Percentiles rank a stretch among this genome's conserved stretches.
These are phyloP conservation scores for Phthorimaea operculella DNA, from an alignment of 1,140 invertebrate genomes.

Conservation along the genomic window DNA sequence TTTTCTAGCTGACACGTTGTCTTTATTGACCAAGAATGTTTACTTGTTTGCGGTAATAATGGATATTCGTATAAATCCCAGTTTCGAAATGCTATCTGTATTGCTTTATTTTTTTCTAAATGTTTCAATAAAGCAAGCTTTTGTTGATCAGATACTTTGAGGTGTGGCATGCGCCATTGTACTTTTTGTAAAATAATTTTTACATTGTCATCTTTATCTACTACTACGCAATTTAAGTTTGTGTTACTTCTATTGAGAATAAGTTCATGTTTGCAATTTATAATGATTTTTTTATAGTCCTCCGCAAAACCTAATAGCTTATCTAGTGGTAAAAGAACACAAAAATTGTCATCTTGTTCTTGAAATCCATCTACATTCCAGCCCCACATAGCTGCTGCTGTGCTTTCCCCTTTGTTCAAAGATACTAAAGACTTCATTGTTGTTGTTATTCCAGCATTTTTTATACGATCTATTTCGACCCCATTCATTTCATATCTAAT, in stretches of 20 bases:
- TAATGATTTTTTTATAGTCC: conserved; percentile 58
- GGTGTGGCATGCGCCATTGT: conserved; percentile 21
- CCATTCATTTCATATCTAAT: conserved; percentile 60
- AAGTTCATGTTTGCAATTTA: conserved; percentile 59
- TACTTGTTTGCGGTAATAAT: conserved; percentile 23
- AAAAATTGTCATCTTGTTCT: conserved; percentile 28
- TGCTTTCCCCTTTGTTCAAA: conserved; percentile 13
- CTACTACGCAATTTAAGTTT: conserved; percentile 23
- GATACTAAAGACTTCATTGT: conserved; percentile 44
- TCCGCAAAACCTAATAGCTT: conserved; percentile 55
- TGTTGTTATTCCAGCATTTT: conserved; percentile 45
- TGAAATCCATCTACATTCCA: conserved; percentile 13
- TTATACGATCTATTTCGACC: conserved; percentile 50
- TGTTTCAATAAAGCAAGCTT: conserved; percentile 20
- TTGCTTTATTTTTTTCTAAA: conserved; percentile 22
- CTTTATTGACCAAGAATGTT: conserved; percentile 35
- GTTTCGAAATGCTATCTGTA: conserved; percentile 32
- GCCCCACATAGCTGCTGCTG: conserved; percentile 13
- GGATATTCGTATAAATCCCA: conserved; percentile 52
- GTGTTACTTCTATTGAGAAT: conserved; percentile 42
- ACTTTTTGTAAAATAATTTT: conserved; percentile 13
- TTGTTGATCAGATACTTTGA: conserved; percentile 20
- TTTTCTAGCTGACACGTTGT: conserved; percentile 29
- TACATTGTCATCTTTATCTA: conserved; percentile 2
- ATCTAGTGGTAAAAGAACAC: conserved; percentile 45